Conservation (phyloP, 2,888 invertebrate species). For the Monoplex corrugatus region DNA sequence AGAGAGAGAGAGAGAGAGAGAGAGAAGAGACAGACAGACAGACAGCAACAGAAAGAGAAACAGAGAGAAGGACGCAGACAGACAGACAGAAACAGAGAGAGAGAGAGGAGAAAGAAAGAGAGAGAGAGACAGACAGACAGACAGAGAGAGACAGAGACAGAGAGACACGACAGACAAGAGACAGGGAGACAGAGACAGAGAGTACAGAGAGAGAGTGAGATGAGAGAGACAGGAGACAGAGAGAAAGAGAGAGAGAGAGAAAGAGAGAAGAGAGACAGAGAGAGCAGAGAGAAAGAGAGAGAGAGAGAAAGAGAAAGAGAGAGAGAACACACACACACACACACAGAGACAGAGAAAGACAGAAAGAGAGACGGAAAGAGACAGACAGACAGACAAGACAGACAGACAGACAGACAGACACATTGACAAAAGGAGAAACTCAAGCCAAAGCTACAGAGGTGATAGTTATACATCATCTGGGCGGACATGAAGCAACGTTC, state of each 20-base stretch:
- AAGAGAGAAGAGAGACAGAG: background rate
- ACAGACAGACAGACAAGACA: background rate
- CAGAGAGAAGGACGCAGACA: background rate
- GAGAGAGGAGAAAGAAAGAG: background rate
- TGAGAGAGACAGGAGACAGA: slow-evolving; percentile 3
- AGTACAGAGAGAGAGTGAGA: background rate
- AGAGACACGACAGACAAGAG: background rate
- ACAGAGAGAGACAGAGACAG: background rate
- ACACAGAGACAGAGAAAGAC: background rate
- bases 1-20: slow-evolving; percentile 4
- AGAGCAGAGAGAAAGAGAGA: background rate
- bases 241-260: background rate
- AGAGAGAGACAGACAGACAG: slow-evolving; percentile 6
- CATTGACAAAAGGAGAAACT: too few species aligned
- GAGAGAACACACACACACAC: background rate
- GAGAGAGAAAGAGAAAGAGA: background rate
- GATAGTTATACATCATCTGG: too few species aligned
- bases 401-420: too few species aligned
- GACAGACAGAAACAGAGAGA: background rate
- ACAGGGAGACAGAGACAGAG: background rate
- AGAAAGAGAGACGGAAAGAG: background rate
- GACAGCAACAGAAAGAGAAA: background rate
- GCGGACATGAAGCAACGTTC: too few species aligned
- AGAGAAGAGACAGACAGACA: slow-evolving; percentile 15
- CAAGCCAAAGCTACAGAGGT: too few species aligned